These are phyloP conservation scores for Chrysocyon brachyurus DNA, from an alignment of 2,797 vertebrate species.

Conservation along the genomic window DNA sequence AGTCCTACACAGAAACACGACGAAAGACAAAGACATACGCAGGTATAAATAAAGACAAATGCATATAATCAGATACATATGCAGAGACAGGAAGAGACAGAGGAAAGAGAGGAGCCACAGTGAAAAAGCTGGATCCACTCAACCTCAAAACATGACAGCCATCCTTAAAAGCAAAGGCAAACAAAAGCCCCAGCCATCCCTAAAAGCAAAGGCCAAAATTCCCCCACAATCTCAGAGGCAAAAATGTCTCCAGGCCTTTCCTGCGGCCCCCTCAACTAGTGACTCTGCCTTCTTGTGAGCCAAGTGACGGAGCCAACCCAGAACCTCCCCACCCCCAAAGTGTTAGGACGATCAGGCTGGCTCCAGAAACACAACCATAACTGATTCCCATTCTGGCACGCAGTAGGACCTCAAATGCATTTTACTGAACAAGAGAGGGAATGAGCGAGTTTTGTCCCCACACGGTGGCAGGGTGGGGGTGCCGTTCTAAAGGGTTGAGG, in stretches of 20 bases:
- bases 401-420: rapidly evolving
- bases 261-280: not conserved
- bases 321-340: not conserved
- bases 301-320: not conserved
- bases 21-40: not conserved
- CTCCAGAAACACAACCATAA: not conserved
- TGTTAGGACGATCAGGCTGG: not conserved
- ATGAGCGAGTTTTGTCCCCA: not conserved
- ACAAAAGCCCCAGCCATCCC: not conserved
- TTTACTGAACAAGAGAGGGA: not conserved
- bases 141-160: not conserved
- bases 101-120: not conserved
- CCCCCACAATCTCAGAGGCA: not conserved
- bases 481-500: not conserved
- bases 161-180: not conserved
- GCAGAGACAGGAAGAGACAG: not conserved
- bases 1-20: rapidly evolving
- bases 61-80: not conserved
- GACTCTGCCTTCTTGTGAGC: not conserved
- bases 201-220: not conserved
- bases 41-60: not conserved
- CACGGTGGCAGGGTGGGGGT: not conserved
- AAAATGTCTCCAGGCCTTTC: not conserved
- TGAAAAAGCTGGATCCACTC: not conserved
- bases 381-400: not conserved